phyloP scores from a whole-genome alignment of 2,113 vertebrate genomes.

The Oncorhynchus gorbuscha region DNA sequence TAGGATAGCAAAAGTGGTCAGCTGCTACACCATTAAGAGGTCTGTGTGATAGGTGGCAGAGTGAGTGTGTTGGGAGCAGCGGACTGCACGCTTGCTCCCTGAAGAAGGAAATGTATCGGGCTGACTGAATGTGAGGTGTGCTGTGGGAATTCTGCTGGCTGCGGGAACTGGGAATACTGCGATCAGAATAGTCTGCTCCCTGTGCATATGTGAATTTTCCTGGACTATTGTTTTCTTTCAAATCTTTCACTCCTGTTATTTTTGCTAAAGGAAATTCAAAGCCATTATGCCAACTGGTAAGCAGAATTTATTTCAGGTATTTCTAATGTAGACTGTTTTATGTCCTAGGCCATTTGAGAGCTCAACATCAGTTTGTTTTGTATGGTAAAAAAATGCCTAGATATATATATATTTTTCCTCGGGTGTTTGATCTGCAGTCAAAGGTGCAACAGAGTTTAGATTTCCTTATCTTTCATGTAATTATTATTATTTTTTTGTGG shows the following conservation, averaged over 20 bases:
- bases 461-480: too few species aligned
- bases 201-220: conserved; percentile 54
- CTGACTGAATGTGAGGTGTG: conserved; percentile 4
- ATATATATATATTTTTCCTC: not conserved
- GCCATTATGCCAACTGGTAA: conserved; percentile 71
- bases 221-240: conserved; percentile 11
- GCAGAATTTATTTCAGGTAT: conserved; percentile 5
- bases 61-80: conserved; percentile 29
- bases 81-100: conserved; percentile 23
- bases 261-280: conserved; percentile 31
- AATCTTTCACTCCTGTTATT: not conserved
- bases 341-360: not conserved
- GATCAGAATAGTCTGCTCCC: conserved; percentile 38
- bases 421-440: too few species aligned
- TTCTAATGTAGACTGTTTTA: not conserved
- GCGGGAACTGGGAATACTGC: not conserved
- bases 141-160: not conserved
- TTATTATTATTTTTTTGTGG: too few species aligned
- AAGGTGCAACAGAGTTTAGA: too few species aligned
- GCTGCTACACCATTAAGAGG: not conserved
- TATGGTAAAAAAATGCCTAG: not conserved
- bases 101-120: not conserved
- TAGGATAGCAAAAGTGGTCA: not conserved
- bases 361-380: not conserved
- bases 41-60: not conserved